Evolutionary conservation across 2,797 vertebrate species (phyloP), one percentile per base, ranked within the genome.

Genomic region (Onychomys torridus): DNA sequence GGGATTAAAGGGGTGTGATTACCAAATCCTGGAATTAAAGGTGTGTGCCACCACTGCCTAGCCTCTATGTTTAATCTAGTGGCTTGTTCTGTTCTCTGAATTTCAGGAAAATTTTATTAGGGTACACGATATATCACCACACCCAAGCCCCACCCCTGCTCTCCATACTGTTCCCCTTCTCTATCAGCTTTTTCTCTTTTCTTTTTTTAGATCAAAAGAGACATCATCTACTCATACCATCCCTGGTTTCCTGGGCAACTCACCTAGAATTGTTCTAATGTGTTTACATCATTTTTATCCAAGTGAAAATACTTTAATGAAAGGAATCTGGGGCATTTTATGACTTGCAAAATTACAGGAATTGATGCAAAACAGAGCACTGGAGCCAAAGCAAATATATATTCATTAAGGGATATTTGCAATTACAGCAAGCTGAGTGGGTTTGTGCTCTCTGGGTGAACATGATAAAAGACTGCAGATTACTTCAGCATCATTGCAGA

Each of bases 331-430:
- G 83, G n/a, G 8, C 78, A 19, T 84, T 88, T 87, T 87, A 59
- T 79, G 82, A 96, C 94, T 92, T 96, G 55, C 34, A 83, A 57
- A 95, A 61, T 83, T 86, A 49, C 65, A 79, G 91, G 77, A 93
- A 96, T 59, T n/a, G 82, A 86, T 91, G 94, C 75, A 91, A 95
- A 91, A 86, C 10, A 61, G 84, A 88, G 40, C 81, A 37, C 7
- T 21, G 95, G 78, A 93, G 63, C 78, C 92, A 93, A 92, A 86
- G 73, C 82, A 95, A 93, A 95, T 95, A 63, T 65, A 85, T 78
- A 76, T 75, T 93, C 93, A 93, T 93, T 87, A 76, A 94, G 90
- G 69, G 37, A 46, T 59, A 63, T 89, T 89, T 93, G 91, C 89
- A 49, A 1, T 94, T 69, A 23, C 8, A 65, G 69, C 1, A 12